Evolutionary conservation across 2,888 invertebrate genomes (phyloP), one percentile per base, ranked within the genome.

Genomic region (Colletes collaris): DNA sequence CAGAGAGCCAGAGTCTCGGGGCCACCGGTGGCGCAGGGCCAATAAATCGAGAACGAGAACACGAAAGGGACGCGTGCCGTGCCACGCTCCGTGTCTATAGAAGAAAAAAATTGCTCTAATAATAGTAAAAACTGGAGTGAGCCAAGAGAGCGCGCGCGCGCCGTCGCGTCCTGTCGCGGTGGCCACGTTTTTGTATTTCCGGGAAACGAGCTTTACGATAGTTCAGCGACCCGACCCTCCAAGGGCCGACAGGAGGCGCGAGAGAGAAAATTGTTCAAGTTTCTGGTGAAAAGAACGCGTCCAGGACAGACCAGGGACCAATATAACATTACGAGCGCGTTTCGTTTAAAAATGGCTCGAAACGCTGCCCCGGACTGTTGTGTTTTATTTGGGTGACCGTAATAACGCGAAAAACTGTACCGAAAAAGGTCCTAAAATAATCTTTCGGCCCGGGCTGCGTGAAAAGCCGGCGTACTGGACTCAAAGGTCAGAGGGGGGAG

Each of bases 361-460:
- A 6, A 10, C 6, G 64, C 79, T 76, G 73, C 79, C 80, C 75
- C 80, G 84, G 58, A 37, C 27, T 27, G 40, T 44, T 46, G 10
- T 64, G 49, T 40, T 91, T 91, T 91, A 92, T 91, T 90, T 90
- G 89, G 90, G 87, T 91, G 90, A 92, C 92, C 92, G 91, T 92
- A 92, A 92, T 92, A 92, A 92, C 89, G 85, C 86, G 86, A 85
- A 86, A 90, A 91, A 90, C 82, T 92, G 89, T 88, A 90, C 90
- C 89, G 91, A 87, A 89, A 89, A 90, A 84, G 84, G 69, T 83
- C 76, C 67, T 27, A 86, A 89, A 87, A 88, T 84, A 83, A 79
- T 84, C 58, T 60, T 27, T 3, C 8, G 4, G 16, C 11, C n/a
- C 50, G 27, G 27, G 27, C 27, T 19, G 50, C 37, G 62, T 56